Base-by-base conservation (phyloP, 2,888 invertebrate species). In the Lamproptera curius region DNA sequence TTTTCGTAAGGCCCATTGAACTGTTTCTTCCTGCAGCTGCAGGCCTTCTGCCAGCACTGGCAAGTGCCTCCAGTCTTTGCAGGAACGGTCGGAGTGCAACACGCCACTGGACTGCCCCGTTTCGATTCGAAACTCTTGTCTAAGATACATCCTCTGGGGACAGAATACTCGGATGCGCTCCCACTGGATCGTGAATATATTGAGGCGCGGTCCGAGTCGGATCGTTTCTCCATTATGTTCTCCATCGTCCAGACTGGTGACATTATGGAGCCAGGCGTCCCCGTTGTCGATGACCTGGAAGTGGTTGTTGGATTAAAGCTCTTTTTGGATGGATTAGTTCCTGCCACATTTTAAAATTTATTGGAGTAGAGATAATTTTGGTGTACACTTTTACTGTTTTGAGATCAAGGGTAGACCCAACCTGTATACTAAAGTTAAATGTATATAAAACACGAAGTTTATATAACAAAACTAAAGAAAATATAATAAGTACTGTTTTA, bases 1-100 rank as follows among this genome's bases (percentile, higher is more conserved):
- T 95, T 95, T 65, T 94, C 93, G 65, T 93, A 94, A 1, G 92
- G 91, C 34, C 91, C 91, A 39, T 83, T 80, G 61, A 79, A 84
- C 34, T 69, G 43, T 59, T 85, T 86, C 65, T 83, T 84, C 55
- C 79, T 66, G 53, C 77, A 72, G 68, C 80, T 78, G 17, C 80
- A 76, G 20, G 20, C 4, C 47, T 66, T 62, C 56, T 84, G 80
- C 84, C 86, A 82, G 58, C 86, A 87, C 46, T 80, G 78, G 63
- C 85, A 84, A 34, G 61, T 61, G 50, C 53, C 59, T 1, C 80
- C 83, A 13, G 86, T 85, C 61, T 82, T 88, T 10, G 89, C 91
- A 16, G 92, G 86, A 37, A 92, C 89, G 61, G 91, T 90, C 0
- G 92, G 91, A 2, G 91, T 75, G 66, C 83, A 78, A 64, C 86